These are phyloP conservation scores for Australoheros scitulus DNA, from an alignment of 2,113 vertebrate species.

Conservation along the genomic window DNA sequence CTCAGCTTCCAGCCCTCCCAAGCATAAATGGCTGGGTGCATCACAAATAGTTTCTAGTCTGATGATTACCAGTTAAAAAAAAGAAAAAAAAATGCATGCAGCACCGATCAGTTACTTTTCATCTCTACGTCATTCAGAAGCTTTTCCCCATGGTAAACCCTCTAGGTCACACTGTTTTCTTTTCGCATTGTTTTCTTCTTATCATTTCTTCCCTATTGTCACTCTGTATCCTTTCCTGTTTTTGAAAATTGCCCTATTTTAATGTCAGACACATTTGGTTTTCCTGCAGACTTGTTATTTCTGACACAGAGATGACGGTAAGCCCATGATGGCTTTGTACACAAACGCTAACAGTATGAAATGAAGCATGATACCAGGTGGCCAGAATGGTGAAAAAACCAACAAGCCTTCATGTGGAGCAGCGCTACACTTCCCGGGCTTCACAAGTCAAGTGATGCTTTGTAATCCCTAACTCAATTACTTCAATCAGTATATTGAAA, in stretches of 20 bases:
- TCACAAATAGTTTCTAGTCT: slow-evolving; percentile 25
- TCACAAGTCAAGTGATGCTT: slow-evolving; percentile 57
- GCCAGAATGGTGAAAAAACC: slow-evolving; percentile 15
- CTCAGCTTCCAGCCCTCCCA: slow-evolving; percentile 28
- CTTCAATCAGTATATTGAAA: slow-evolving; percentile 53
- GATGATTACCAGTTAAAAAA: background rate
- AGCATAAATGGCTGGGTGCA: slow-evolving; percentile 6
- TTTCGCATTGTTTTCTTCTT: background rate
- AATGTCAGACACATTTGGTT: background rate
- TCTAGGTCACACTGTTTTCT: background rate
- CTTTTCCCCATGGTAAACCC: background rate
- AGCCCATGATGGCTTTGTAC: slow-evolving; percentile 30
- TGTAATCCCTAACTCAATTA: slow-evolving; percentile 65
- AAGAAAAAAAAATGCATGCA: background rate
- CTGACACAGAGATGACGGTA: slow-evolving; percentile 42
- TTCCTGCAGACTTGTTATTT: slow-evolving; percentile 28
- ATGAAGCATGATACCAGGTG: slow-evolving; percentile 39
- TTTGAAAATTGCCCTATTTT: background rate
- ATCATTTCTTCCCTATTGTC: background rate
- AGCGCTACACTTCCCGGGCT: slow-evolving; percentile 15
- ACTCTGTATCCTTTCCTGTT: background rate
- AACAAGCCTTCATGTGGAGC: slow-evolving; percentile 36
- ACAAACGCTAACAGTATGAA: slow-evolving; percentile 8
- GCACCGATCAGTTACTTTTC: background rate
- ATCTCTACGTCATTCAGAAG: background rate